Conservation (phyloP, 2,797 vertebrate species). For the Myoxocephalus aenaeus region DNA sequence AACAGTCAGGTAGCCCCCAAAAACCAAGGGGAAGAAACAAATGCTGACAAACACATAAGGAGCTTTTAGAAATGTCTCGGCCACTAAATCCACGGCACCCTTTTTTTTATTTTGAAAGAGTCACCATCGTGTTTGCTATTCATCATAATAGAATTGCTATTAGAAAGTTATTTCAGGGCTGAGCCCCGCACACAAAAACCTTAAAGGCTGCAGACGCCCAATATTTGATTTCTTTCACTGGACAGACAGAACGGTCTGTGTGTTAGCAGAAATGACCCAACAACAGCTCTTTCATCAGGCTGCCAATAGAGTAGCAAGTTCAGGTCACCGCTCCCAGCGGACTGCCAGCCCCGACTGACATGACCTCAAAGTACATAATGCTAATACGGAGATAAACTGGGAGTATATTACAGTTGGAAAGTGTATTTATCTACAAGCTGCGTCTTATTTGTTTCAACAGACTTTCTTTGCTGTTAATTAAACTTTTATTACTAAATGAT, state of each 20-base stretch:
- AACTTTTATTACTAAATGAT: background rate
- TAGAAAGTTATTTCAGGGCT: background rate
- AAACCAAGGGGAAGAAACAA: slow-evolving; percentile 9
- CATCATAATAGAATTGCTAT: background rate
- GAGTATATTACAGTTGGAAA: background rate
- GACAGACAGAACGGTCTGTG: slow-evolving; percentile 45
- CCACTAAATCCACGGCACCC: background rate
- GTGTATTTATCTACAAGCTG: background rate
- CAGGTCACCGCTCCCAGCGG: slow-evolving; percentile 28
- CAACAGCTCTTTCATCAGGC: slow-evolving; percentile 52
- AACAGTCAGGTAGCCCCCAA: slow-evolving; percentile 24
- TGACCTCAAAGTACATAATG: slow-evolving; percentile 22
- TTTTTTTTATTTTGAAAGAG: background rate
- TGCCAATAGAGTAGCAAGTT: slow-evolving; percentile 52
- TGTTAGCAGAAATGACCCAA: slow-evolving; percentile 42
- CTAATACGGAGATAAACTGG: background rate
- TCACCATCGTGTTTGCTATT: background rate
- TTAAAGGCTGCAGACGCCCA: slow-evolving; percentile 15
- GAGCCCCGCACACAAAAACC: background rate
- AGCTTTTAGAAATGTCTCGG: background rate
- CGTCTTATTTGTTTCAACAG: background rate
- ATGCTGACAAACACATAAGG: background rate
- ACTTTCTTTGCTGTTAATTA: background rate
- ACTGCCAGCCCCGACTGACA: slow-evolving; percentile 13
- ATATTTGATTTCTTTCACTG: slow-evolving; percentile 52